Evolutionary conservation across 2,888 invertebrate species (phyloP), one percentile per base, ranked within the genome.

Genomic region (Pterostichus niger): DNA sequence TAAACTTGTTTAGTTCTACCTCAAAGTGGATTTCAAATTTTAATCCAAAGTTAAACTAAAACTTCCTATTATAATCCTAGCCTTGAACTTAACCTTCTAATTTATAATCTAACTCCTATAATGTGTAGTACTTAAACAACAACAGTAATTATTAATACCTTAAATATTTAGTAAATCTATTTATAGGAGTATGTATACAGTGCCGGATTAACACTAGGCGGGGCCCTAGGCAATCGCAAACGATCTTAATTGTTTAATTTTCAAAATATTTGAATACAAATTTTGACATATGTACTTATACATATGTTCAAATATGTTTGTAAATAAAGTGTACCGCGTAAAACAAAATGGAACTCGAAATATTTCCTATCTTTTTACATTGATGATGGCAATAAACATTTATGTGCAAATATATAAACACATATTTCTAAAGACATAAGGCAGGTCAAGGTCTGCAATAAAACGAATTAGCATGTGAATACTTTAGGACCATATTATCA

Each of bases 391-490:
- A 64, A 64, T 64, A 64, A 64, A 64, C 64, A 7, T 64, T 35
- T 31, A 11, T 40, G 40, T 6, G 9, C 40, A 6, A 56, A 17
- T 71, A 35, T 64, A 44, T 24, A 13, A 15, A 40, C 15, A 68
- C 13, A 68, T 68, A 68, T 68, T 13, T 71, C 68, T 71, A 17
- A 2, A 56, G 13, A 13, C 68, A 15, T 15, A 7, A 56, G 56
- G 17, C 15, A 71, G 68, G 15, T 17, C 68, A 71, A 71, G 68
- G 68, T 71, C 56, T 46, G 44, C 7, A 71, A 71, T 71, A 71
- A 44, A 46, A 71, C 44, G 17, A 71, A 71, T 71, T 71, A 71
- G 68, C 68, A 71, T 71, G 44, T 13, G 17, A 44, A 24, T 44
- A 44, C 17, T 17, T 71, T 71, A 44, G 17, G 2, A 9, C 40